Evolutionary conservation across 2,113 vertebrate genomes (phyloP).

Genomic region (Tetrax tetrax): DNA sequence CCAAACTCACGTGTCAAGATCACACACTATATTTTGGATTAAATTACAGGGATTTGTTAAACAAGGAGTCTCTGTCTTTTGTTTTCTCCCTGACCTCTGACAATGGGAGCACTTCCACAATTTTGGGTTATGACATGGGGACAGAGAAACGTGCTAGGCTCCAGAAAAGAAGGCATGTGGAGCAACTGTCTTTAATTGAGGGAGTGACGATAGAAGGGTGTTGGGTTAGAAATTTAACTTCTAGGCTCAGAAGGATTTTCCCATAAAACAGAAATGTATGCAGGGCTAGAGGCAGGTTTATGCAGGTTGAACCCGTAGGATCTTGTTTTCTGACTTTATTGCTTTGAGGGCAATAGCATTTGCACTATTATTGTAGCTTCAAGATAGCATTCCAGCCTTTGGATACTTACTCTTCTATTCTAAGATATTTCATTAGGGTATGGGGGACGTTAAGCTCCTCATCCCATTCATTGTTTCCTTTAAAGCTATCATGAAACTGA

Average conservation of each 20-base stretch:
- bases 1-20: background rate
- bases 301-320: background rate
- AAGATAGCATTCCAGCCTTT: background rate
- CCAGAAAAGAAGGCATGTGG: background rate
- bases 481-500: background rate
- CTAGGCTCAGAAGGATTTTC: background rate
- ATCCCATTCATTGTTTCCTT: background rate
- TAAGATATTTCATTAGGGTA: background rate
- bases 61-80: background rate
- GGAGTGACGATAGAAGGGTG: rapidly evolving
- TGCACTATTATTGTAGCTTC: background rate
- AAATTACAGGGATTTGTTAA: background rate
- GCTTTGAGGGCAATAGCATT: background rate
- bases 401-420: background rate
- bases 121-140: background rate
- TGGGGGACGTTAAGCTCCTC: rapidly evolving
- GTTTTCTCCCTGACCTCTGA: background rate
- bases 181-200: background rate
- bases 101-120: background rate
- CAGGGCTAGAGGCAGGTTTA: background rate
- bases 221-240: slow-evolving; percentile 14
- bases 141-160: background rate
- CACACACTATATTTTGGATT: background rate
- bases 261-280: background rate
- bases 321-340: slow-evolving; percentile 12